Base-by-base conservation (phyloP, 1,140 invertebrate species). In the Euwallacea fornicatus region DNA sequence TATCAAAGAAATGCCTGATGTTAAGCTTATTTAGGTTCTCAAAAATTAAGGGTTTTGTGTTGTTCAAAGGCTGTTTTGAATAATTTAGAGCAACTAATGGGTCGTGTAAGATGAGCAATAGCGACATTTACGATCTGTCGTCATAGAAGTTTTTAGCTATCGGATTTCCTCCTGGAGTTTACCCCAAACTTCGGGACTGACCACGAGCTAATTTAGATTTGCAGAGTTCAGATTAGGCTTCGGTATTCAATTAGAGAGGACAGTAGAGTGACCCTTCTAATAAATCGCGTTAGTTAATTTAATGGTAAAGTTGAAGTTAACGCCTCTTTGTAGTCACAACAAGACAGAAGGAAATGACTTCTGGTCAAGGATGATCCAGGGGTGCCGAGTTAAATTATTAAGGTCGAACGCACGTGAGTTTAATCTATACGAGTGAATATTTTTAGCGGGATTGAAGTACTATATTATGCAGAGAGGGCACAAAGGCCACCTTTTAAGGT, bases 231-330 rank as follows among this genome's bases (percentile, higher is more conserved):
- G 70, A 72, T 66, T 66, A 72, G 70, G 43, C 56, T 54, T 66
- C 43, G 63, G 55, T 44, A 72, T 72, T 72, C 63, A 72, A 72
- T 72, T 72, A 72, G 70, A 64, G 64, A 65, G 66, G 71, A 68
- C 66, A 64, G 60, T 64, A 56, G 61, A 73, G 44, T 65, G 65
- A 69, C 65, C 71, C 71, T 59, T 69, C 50, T 71, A 72, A 72
- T 72, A 72, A 60, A 66, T 72, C 63, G 70, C 70, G 56, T 72
- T 72, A 72, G 70, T 72, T 72, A 72, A 72, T 72, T 72, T 66
- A 63, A 72, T 44, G 58, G 58, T 72, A 72, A 66, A 66, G 70
- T 66, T 43, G 33, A 72, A 72, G 70, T 72, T 72, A 66, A 72
- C 58, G 70, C 65, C 70, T 66, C 66, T 67, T 72, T 72, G 63